Evolutionary conservation across 1,140 invertebrate genomes (phyloP), one percentile per base, ranked within the genome.

Genomic region (Alviniconcha marisindica): DNA sequence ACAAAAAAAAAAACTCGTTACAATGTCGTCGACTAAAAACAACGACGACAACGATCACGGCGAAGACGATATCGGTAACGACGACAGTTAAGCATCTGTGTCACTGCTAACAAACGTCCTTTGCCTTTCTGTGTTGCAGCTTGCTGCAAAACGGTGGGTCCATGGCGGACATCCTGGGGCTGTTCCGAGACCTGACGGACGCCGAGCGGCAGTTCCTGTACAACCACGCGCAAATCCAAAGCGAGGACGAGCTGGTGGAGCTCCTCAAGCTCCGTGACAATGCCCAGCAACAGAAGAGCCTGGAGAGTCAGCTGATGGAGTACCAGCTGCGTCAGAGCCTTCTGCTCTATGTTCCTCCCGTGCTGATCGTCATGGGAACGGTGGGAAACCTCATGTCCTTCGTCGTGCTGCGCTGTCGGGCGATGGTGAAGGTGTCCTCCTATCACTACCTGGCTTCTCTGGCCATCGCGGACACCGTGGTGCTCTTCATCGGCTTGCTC

Each of bases 381-480:
- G 85, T 91, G 36, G 91, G 91, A 14, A 91, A 91, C 83, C 33
- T 91, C 10, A 77, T 91, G 24, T 88, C 91, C 15, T 90, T 91
- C 77, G 81, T 91, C 33, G 88, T 91, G 44, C 81, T 91, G 21
- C 77, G 91, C 2, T 85, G 90, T 40, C 86, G 89, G 48, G 86
- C 88, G 3, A 92, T 92, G 90, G 78, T 84, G 12, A 85, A 88
- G 60, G 86, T 89, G 31, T 91, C 92, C 5, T 91, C 91, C 10
- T 92, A 93, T 82, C 54, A 89, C 24, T 93, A 92, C 82, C 88
- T 93, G 14, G 89, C 90, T 44, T 90, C 88, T 2, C 86, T 93
- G 33, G 89, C 92, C 12, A 76, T 92, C 0, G 89, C 91, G 7
- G 92, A 93, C 83, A 88, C 90, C 15, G 51, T 90, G n/a, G 91